Percentiles rank a stretch among this genome's conserved stretches.
These are phyloP conservation scores for Opisthocomus hoazin DNA, from an alignment of 2,113 vertebrate genomes.

Conservation along the genomic window DNA sequence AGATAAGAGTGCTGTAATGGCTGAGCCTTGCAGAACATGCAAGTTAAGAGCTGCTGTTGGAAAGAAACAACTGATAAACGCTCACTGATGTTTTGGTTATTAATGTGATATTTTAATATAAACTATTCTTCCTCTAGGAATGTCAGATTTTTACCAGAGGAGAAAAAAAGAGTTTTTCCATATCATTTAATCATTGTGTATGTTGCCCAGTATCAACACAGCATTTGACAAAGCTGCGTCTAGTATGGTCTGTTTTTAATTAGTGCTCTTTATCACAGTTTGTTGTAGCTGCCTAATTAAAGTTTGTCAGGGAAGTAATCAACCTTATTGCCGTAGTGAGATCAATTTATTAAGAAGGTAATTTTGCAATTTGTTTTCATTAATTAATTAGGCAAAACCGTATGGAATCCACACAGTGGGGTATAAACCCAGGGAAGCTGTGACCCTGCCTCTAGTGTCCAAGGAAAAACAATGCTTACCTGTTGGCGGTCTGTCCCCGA, in stretches of 20 bases:
- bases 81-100: not conserved
- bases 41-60: not conserved
- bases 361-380: slow-evolving; percentile 30
- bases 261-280: slow-evolving; percentile 35
- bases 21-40: not conserved
- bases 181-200: not conserved
- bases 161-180: not conserved
- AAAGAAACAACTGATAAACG: not conserved
- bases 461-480: not conserved
- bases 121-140: not conserved
- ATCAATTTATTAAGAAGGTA: slow-evolving; percentile 34
- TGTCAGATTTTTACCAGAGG: not conserved
- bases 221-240: not conserved
- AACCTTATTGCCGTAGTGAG: slow-evolving; percentile 1
- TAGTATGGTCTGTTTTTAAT: not conserved
- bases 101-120: not conserved
- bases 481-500: not conserved
- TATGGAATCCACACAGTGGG: not conserved
- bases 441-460: not conserved
- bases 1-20: not conserved
- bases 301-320: slow-evolving; percentile 41
- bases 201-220: not conserved
- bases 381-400: slow-evolving; percentile 20
- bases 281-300: slow-evolving; percentile 50
- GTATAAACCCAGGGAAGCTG: not conserved